Percentiles rank a stretch among this genome's conserved stretches.
Evolutionary conservation across 2,113 vertebrate species (phyloP).

Genomic region (Calidris pygmaea): DNA sequence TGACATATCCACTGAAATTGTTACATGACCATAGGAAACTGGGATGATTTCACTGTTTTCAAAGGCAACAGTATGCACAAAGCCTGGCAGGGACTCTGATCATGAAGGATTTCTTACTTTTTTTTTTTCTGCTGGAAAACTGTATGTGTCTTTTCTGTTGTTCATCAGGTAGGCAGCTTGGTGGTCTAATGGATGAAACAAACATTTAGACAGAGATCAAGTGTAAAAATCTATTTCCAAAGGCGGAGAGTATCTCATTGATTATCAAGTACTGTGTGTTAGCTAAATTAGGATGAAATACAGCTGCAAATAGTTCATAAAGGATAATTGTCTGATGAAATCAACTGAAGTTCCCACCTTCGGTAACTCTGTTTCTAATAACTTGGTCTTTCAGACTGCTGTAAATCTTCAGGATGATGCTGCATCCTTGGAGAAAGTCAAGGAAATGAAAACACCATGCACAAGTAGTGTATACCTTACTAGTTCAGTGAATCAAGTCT

Average conservation of each 20-base stretch:
- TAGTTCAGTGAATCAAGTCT: slow-evolving; percentile 2
- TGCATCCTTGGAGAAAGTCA: not conserved
- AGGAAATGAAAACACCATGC: not conserved
- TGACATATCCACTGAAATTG: not conserved
- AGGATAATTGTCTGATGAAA: not conserved
- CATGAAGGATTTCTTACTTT: not conserved
- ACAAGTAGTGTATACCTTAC: not conserved
- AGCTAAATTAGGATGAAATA: not conserved
- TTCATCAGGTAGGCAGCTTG: not conserved
- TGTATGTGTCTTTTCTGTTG: not conserved
- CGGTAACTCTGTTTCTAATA: not conserved
- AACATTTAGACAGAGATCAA: not conserved
- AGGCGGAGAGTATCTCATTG: not conserved
- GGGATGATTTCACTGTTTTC: not conserved
- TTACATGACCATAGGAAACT: not conserved
- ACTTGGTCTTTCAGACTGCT: not conserved
- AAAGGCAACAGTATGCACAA: not conserved
- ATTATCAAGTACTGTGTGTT: not conserved
- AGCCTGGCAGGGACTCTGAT: not conserved
- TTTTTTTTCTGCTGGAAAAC: not conserved
- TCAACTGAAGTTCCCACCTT: not conserved
- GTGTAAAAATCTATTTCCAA: not conserved
- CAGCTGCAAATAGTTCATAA: not conserved
- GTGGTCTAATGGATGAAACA: not conserved
- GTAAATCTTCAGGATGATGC: not conserved